phyloP scores from a whole-genome alignment of 53 echinoderm and acorn worm genomes.

The Antedon mediterranea region DNA sequence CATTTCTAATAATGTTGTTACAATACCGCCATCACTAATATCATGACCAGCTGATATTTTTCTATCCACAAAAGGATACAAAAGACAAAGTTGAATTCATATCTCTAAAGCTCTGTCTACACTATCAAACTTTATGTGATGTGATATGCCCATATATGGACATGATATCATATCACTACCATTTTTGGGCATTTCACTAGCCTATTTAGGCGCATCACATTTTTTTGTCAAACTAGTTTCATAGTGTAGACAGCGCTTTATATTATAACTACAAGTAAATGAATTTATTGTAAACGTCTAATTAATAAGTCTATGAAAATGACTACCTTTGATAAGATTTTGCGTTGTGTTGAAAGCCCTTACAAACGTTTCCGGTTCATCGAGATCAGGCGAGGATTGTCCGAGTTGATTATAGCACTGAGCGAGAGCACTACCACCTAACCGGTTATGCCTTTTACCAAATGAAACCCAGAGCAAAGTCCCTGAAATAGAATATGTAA shows the following conservation, averaged over 20 bases:
- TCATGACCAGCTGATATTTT: slow-evolving; percentile 75
- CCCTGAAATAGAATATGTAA: slow-evolving; percentile 22
- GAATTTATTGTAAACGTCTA: too few relatives aligned
- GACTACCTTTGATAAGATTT: slow-evolving; percentile 42
- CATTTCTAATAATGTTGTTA: slow-evolving; percentile 85
- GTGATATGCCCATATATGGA: too few relatives aligned
- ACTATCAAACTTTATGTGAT: too few relatives aligned
- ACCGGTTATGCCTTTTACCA: slow-evolving; percentile 45
- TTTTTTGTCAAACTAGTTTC: too few relatives aligned
- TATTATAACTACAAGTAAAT: too few relatives aligned
- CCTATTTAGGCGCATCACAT: too few relatives aligned
- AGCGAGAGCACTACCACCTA: slow-evolving; percentile 85
- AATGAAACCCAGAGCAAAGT: slow-evolving; percentile 57
- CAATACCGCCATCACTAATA: slow-evolving; percentile 84
- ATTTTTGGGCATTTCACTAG: too few relatives aligned
- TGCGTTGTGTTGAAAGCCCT: slow-evolving; percentile 68
- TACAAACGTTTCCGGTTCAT: slow-evolving; percentile 35
- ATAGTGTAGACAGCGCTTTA: too few relatives aligned
- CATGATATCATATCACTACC: too few relatives aligned
- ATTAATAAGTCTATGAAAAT: too few relatives aligned
- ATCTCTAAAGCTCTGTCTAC: too few relatives aligned
- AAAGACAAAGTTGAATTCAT: too few relatives aligned
- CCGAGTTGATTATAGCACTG: slow-evolving; percentile 93
- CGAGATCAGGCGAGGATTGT: slow-evolving; percentile 54
- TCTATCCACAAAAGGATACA: slow-evolving; percentile 37